Base-by-base conservation (phyloP, 1,140 invertebrate species). In the Saxidomus purpurata region DNA sequence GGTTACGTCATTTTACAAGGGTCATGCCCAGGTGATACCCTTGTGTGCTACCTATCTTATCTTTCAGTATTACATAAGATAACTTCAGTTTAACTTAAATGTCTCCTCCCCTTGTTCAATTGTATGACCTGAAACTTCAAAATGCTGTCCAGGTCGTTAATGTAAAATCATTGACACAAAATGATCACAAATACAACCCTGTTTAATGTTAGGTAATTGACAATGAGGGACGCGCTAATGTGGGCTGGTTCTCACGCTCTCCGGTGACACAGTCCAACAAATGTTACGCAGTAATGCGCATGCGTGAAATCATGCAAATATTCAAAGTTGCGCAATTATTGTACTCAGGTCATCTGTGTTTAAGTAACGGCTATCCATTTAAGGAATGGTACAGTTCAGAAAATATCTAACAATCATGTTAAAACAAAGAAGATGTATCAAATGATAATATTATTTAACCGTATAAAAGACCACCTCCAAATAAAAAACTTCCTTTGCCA, bases 261-360 rank as follows among this genome's bases (percentile, higher is more conserved):
- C 49, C 22, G 0, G 13, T 28, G 67, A 38, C 34, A 38, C 49
- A 34, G 31, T 36, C n/a, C 17, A 34, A 25, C n/a, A 82, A 61
- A 25, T 6, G 15, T 82, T 82, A 43, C 67, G 67, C 25, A 47
- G 38, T n/a, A 55, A 52, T 85, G 67, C 69, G 83, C 83, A 85
- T 85, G 83, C 83, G 67, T 85, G 67, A 85, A 85, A 74, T 74
- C 83, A 74, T 74, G 83, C 67, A 85, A 71, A 71, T 85, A 74
- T 85, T 55, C 43, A 55, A 69, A 55, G 55, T 85, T 85, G 76
- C 34, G 69, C 49, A 85, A 76, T 76, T 71, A 11, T 55, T 74
- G 49, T 71, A 38, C 67, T 2, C 15, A 11, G 67, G 67, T 71
- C 61, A 67, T 31, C 15, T 31, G 25, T 67, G 31, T 67, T 71